Base-by-base conservation (phyloP, 2,113 vertebrate species). In the Oxyura jamaicensis region DNA sequence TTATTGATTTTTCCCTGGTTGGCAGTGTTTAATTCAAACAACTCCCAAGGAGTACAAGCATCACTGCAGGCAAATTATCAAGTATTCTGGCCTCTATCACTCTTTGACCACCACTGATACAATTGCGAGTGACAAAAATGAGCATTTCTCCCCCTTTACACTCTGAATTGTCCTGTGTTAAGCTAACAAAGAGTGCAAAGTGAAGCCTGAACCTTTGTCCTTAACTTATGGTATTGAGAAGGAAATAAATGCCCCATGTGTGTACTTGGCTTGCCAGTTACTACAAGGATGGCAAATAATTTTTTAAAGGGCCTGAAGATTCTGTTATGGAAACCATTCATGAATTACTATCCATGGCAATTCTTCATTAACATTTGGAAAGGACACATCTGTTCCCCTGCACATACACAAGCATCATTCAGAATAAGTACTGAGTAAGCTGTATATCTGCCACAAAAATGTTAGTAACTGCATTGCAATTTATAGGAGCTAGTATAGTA, bases 1-100 rank as follows among this genome's bases (percentile, higher is more conserved):
- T 96, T 98, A 98, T 99, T 98, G 98, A 98, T 98, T 98, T 98
- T 96, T 95, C 97, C 95, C 97, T 97, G 88, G 96, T 98, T 97
- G 98, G 93, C 90, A 97, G 87, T 97, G 97, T 98, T 98, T 98
- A 98, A 98, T 98, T 98, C 97, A 98, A 98, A 98, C 94, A 97
- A 97, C 97, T 98, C 97, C 97, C 97, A 96, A 94, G 93, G 96
- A 97, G 92, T 96, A 96, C 91, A 97, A 93, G 95, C 97, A 97
- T 96, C 95, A 96, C 94, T 92, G 91, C 88, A 90, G 97, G 98
- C 97, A 98, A 98, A 98, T 98, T 98, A 98, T 98, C 97, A 98
- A 97, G 96, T 96, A 94, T 91, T 95, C 95, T 97, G 96, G 93
- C 85, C 83, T 94, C 69, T 93, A 76, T 93, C 92, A 63, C 41